phyloP scores from a whole-genome alignment of 2,888 invertebrate genomes.

The Glaucopsyche alexis region DNA sequence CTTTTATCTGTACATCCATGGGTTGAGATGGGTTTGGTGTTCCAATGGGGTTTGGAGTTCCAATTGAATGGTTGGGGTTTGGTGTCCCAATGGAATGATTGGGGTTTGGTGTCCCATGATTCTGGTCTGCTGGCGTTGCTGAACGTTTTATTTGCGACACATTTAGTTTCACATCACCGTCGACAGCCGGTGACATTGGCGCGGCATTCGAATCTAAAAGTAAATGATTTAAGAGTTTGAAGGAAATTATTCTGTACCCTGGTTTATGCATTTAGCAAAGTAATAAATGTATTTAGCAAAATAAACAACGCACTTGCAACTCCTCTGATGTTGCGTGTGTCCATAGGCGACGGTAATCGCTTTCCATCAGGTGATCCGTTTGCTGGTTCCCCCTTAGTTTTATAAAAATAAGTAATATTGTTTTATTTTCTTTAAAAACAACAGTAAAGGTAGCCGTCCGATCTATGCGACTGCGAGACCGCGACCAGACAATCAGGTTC shows the following conservation, averaged over 20 bases:
- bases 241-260: background rate
- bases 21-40: slow-evolving; percentile 61
- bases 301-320: too few species aligned
- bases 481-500: too few species aligned
- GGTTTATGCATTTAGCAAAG: too few species aligned
- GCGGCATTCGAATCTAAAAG: slow-evolving; percentile 53
- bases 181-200: slow-evolving; percentile 67
- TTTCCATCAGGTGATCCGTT: too few species aligned
- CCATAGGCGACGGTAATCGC: too few species aligned
- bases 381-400: too few species aligned
- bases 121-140: slow-evolving; percentile 65
- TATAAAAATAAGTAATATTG: too few species aligned
- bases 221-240: slow-evolving; percentile 3
- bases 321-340: too few species aligned
- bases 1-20: slow-evolving; percentile 67
- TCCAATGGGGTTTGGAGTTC: slow-evolving; percentile 66
- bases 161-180: slow-evolving; percentile 69
- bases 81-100: slow-evolving; percentile 68
- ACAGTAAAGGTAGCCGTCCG: too few species aligned
- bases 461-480: too few species aligned
- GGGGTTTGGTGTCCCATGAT: slow-evolving; percentile 68
- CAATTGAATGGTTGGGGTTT: slow-evolving; percentile 64
- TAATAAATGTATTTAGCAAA: too few species aligned
- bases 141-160: slow-evolving; percentile 72
- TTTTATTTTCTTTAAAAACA: too few species aligned